A percentile compares a stretch with the other conserved stretches of the same genome.
phyloP scores from a whole-genome alignment of 2,113 vertebrate species.

The Sclerurus mexicanus region DNA sequence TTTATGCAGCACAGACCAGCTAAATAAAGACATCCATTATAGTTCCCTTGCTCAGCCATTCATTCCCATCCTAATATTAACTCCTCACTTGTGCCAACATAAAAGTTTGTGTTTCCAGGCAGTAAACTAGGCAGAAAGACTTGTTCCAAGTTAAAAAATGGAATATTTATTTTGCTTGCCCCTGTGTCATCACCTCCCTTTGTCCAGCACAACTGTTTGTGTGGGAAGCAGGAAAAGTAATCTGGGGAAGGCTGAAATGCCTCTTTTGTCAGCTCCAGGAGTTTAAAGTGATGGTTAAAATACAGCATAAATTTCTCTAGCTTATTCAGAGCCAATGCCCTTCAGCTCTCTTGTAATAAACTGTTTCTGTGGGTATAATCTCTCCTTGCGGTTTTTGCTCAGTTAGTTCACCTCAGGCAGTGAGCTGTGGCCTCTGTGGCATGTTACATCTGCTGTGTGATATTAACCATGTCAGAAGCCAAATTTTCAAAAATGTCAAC shows the following conservation, averaged over 20 bases:
- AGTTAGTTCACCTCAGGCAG: conserved; percentile 2
- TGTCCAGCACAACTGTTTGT: background rate
- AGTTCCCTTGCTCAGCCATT: background rate
- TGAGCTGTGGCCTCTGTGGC: conserved; percentile 38
- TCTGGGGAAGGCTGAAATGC: background rate
- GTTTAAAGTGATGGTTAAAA: conserved; percentile 32
- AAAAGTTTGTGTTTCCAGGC: conserved; percentile 18
- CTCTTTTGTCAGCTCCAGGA: conserved; percentile 20
- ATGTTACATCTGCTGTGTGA: conserved; percentile 18
- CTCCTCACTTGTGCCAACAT: background rate
- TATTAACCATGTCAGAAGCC: conserved; percentile 10
- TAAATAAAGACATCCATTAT: background rate
- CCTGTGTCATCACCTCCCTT: background rate
- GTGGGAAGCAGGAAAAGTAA: background rate
- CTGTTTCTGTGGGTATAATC: conserved; percentile 24
- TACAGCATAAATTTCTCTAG: conserved; percentile 11
- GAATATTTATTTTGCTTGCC: conserved; percentile 4
- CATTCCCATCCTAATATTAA: background rate
- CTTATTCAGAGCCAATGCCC: conserved; percentile 2
- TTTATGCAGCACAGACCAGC: background rate
- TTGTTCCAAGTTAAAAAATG: conserved; percentile 10
- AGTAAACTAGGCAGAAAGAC: background rate
- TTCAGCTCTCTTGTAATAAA: conserved; percentile 26
- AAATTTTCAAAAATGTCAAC: conserved; percentile 31
- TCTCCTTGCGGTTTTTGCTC: conserved; percentile 28